Conservation (phyloP, 2,888 invertebrate genomes). For the Ophion ellenae region DNA sequence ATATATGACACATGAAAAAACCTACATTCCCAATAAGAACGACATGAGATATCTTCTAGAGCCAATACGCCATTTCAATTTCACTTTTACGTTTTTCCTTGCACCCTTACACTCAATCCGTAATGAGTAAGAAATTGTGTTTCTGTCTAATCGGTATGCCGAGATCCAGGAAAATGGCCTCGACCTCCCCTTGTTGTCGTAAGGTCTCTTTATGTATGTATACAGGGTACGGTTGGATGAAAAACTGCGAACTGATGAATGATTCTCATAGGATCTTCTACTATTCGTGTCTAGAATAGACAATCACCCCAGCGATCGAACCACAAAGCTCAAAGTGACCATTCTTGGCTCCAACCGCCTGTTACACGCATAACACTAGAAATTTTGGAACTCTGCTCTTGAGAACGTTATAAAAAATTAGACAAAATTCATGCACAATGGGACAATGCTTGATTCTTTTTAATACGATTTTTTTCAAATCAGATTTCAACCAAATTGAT, state of each 20-base stretch:
- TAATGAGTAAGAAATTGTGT: constrained; percentile 77
- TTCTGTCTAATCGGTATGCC: constrained; percentile 61
- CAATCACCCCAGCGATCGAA: constrained; percentile 13
- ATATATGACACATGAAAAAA: background rate
- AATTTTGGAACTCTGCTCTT: background rate
- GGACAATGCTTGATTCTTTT: background rate
- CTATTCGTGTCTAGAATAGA: constrained; percentile 5
- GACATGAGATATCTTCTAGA: no score
- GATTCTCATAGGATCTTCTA: constrained; percentile 8
- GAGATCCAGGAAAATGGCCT: constrained; percentile 71
- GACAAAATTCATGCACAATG: background rate
- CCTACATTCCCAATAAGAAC: background rate
- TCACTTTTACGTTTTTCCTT: constrained; percentile 43
- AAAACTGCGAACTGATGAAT: constrained; percentile 23
- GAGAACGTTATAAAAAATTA: background rate
- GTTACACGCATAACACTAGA: background rate
- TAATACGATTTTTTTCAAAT: no score
- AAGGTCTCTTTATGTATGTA: no score
- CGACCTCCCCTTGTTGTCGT: no score
- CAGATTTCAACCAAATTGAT: background rate
- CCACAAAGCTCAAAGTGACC: background rate
- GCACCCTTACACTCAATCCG: constrained; percentile 61
- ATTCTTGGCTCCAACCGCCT: background rate
- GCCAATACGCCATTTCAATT: constrained; percentile 20
- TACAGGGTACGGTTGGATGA: background rate